Conservation (phyloP, 2,888 invertebrate species). For the Microctonus hyperodae region DNA sequence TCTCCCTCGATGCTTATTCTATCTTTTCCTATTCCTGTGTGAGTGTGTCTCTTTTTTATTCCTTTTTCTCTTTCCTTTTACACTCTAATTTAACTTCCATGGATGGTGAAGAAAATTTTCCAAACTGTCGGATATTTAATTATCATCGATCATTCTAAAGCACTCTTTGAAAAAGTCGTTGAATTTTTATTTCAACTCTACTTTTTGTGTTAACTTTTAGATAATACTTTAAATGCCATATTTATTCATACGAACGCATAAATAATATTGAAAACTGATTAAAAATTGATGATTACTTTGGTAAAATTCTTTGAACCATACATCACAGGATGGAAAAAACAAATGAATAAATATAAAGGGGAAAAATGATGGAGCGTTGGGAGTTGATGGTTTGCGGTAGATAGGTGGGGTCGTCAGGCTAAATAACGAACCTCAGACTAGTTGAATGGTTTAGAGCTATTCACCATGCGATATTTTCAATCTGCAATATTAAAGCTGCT, state of each 20-base stretch:
- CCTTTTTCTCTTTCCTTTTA: background rate
- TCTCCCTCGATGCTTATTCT: background rate
- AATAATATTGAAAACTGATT: background rate
- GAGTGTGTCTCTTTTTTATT: background rate
- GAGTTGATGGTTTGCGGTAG: background rate
- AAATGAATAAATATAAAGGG: background rate
- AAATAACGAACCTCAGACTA: constrained; percentile 10
- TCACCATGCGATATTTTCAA: constrained; percentile 55
- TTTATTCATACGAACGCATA: background rate
- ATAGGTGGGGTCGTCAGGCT: background rate
- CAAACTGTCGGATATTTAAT: constrained; percentile 20
- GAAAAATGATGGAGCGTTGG: background rate
- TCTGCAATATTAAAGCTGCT: constrained; percentile 54
- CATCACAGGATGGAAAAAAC: background rate
- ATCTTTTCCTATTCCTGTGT: background rate
- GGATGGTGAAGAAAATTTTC: constrained; percentile 9
- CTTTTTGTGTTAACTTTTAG: background rate
- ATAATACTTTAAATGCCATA: background rate
- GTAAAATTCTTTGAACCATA: background rate
- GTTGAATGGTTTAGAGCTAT: constrained; percentile 34
- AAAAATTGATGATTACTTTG: background rate
- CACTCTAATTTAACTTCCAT: constrained; percentile 19
- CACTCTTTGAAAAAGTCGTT: constrained; percentile 1
- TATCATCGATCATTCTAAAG: constrained; percentile 14
- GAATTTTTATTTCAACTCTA: background rate